A percentile compares a stretch with the other conserved stretches of the same genome.
phyloP scores from a whole-genome alignment of 2,113 vertebrate species.

The Platysteira castanea region DNA sequence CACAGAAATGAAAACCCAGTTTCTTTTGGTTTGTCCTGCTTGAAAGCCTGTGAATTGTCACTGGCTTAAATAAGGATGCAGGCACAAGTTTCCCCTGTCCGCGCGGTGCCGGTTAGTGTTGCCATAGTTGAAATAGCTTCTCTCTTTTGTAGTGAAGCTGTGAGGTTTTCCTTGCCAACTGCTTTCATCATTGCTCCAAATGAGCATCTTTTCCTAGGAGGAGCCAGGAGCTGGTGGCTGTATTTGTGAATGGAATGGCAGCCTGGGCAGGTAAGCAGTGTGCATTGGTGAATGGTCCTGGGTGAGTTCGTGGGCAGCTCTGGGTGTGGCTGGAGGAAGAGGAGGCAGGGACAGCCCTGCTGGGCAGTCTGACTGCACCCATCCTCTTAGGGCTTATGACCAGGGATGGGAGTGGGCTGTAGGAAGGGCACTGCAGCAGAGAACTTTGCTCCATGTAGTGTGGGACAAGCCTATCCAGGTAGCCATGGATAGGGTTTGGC shows the following conservation, averaged over 20 bases:
- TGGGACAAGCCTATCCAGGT: not conserved
- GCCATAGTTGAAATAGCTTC: not conserved
- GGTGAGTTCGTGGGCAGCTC: not conserved
- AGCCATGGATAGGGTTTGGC: not conserved
- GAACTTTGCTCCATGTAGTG: not conserved
- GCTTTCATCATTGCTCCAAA: not conserved
- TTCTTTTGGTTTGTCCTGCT: not conserved
- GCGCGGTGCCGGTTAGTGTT: rapidly evolving
- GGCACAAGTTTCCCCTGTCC: not conserved
- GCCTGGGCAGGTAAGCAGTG: not conserved
- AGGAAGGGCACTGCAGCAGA: not conserved
- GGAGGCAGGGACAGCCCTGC: not conserved
- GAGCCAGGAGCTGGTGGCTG: not conserved
- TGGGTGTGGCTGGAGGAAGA: not conserved
- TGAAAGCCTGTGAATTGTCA: not conserved
- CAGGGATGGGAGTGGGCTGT: not conserved
- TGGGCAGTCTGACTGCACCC: not conserved
- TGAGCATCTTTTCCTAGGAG: not conserved
- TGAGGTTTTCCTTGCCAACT: not conserved
- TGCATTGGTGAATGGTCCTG: rapidly evolving
- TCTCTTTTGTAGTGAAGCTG: not conserved
- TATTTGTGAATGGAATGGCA: not conserved
- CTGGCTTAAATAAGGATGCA: not conserved
- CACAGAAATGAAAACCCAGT: not conserved
- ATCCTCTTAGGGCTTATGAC: not conserved